Percentiles rank a stretch among this genome's conserved stretches.
Conservation (phyloP, 2,888 invertebrate species). For the Cephalotes varians region DNA sequence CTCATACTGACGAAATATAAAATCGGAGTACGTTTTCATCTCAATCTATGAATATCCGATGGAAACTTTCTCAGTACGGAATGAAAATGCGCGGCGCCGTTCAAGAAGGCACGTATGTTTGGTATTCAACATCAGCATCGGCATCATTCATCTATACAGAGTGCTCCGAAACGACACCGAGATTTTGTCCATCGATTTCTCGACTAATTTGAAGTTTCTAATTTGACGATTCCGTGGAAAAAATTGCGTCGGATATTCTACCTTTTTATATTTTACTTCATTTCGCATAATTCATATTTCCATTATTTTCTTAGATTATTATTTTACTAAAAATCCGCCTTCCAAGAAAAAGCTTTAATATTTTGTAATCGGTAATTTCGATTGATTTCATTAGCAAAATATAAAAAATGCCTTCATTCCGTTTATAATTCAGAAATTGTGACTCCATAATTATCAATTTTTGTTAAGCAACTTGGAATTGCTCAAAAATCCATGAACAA, state of each 20-base stretch:
- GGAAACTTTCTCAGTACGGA: constrained; percentile 46
- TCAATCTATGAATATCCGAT: constrained; percentile 3
- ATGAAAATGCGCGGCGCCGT: constrained; percentile 39
- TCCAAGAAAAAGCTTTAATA: neutral
- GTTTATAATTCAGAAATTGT: neutral
- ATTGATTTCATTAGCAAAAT: neutral
- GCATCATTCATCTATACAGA: neutral
- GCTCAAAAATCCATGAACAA: neutral
- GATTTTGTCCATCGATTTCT: neutral
- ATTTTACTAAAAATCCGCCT: neutral
- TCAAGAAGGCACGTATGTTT: constrained; percentile 27
- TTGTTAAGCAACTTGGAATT: neutral
- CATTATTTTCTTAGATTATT: neutral
- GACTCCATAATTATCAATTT: neutral
- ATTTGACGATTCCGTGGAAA: neutral
- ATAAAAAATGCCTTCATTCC: neutral
- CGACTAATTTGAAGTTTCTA: neutral
- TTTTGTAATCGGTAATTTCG: neutral
- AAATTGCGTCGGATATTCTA: neutral
- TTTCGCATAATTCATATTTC: neutral
- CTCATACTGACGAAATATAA: constrained; percentile 7
- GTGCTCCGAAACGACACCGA: neutral
- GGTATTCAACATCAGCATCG: constrained; percentile 21
- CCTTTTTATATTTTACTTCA: neutral
- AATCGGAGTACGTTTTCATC: constrained; percentile 6